Percentiles rank a stretch among this genome's conserved stretches.
These are phyloP conservation scores for Sylvicapra grimmia DNA, from an alignment of 2,113 vertebrate genomes.

Conservation along the genomic window DNA sequence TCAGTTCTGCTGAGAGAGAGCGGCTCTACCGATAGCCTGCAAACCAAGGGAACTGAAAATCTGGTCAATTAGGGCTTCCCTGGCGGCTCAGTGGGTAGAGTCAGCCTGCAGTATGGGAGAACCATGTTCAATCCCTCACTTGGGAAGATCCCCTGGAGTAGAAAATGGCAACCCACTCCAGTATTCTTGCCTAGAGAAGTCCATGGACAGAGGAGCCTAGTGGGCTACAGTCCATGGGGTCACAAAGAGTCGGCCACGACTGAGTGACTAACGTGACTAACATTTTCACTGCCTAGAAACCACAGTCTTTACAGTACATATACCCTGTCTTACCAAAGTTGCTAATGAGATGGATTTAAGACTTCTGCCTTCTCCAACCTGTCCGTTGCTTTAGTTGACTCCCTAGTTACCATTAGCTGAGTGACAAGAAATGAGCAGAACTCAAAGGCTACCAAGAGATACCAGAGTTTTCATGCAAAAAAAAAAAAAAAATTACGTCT, in stretches of 20 bases:
- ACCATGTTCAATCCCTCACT: not conserved
- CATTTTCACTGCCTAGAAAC: not conserved
- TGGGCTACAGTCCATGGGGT: not conserved
- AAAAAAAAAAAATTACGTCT: not conserved
- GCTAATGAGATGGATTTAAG: not conserved
- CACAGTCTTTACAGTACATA: not conserved
- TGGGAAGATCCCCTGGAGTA: not conserved
- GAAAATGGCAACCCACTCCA: not conserved
- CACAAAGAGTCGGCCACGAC: accelerated
- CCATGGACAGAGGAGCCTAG: not conserved
- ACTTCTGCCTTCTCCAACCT: not conserved
- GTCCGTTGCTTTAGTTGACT: not conserved
- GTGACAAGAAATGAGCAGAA: not conserved
- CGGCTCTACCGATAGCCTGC: not conserved
- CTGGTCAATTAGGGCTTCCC: not conserved
- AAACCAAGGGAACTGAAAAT: not conserved
- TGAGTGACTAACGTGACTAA: not conserved
- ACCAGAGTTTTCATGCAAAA: not conserved
- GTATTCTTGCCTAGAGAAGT: not conserved
- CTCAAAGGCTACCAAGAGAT: not conserved
- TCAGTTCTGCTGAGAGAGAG: not conserved
- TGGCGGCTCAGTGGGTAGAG: not conserved
- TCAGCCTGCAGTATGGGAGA: accelerated
- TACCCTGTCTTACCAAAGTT: not conserved
- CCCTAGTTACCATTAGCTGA: not conserved